Base-by-base conservation (phyloP, 2,888 invertebrate species). In the Pseudococcus jackbeardsleyi region DNA sequence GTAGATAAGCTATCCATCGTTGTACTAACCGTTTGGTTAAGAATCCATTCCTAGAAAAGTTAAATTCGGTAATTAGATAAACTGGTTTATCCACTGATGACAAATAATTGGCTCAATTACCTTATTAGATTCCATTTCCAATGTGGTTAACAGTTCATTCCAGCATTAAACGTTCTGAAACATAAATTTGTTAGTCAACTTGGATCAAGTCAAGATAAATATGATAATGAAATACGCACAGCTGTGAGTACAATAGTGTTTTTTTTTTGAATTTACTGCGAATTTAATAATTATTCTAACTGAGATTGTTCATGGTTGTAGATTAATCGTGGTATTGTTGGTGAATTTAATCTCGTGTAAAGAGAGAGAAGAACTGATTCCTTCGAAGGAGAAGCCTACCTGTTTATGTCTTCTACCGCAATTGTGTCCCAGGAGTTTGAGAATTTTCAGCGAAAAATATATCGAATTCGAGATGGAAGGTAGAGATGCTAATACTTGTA, bases 1-100 rank as follows among this genome's bases (percentile, higher is more conserved):
- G 96, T 95, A 42, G 94, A 94, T 89, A 97, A 92, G 77, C 95
- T 96, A 90, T 96, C 96, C 90, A 95, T 94, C 0, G 96, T 39
- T 15, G 85, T 85, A 26, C 79, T 84, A n/a, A 85, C 48, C 1
- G 88, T 48, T 77, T 88, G 88, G 12, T 84, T 84, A n/a, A 22
- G 54, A 11, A 85, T 26, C 88, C 88, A 88, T n/a, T 88, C 88
- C 88, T 88, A 22, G 8, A 46, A 68, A 12, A 5, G 72, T 19
- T 59, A 54, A 42, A 46, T 22, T 9, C 19, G 72, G 22, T 17
- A 87, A 50, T 72, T 72, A 72, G 17, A 15, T 11, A 64, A 64
- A 64, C 64, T 1, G 2, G 64, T 64, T 64, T 17, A 17, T 17
- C 5, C 7, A 33, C 19, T 39, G 15, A 39, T 72, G 26, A 26